These are phyloP conservation scores for Poecile montanus DNA, from an alignment of 2,797 vertebrate species.

Conservation along the genomic window DNA sequence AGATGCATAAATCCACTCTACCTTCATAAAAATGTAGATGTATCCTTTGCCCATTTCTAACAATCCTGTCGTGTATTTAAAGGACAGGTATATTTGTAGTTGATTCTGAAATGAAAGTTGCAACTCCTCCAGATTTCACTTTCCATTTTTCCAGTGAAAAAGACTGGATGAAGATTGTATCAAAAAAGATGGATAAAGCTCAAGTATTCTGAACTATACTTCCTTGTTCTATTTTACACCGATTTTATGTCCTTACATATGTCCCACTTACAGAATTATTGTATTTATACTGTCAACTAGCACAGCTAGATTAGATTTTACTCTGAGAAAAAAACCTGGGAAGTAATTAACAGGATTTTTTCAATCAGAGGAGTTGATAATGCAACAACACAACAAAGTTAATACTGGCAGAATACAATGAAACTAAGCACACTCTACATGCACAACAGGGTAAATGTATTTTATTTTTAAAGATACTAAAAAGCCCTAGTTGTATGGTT, in stretches of 20 bases:
- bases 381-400: background rate
- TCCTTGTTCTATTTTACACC: background rate
- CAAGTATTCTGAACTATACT: background rate
- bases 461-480: background rate
- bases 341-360: slow-evolving; percentile 15
- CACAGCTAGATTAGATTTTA: slow-evolving; percentile 38
- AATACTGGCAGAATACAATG: background rate
- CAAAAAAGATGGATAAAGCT: background rate
- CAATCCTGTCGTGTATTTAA: background rate
- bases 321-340: background rate
- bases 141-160: background rate
- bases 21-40: background rate
- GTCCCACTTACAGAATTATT: slow-evolving; percentile 55
- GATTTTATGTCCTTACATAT: background rate
- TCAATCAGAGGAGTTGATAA: background rate
- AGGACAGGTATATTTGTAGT: background rate
- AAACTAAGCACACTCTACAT: background rate
- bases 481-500: background rate
- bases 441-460: background rate
- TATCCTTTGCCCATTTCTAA: background rate
- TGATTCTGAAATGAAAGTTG: background rate
- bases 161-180: background rate
- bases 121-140: background rate
- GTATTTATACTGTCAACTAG: slow-evolving; percentile 49
- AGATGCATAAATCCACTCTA: background rate